phyloP scores from a whole-genome alignment of 2,797 vertebrate genomes.

The Hapalemur alaotrensis region DNA sequence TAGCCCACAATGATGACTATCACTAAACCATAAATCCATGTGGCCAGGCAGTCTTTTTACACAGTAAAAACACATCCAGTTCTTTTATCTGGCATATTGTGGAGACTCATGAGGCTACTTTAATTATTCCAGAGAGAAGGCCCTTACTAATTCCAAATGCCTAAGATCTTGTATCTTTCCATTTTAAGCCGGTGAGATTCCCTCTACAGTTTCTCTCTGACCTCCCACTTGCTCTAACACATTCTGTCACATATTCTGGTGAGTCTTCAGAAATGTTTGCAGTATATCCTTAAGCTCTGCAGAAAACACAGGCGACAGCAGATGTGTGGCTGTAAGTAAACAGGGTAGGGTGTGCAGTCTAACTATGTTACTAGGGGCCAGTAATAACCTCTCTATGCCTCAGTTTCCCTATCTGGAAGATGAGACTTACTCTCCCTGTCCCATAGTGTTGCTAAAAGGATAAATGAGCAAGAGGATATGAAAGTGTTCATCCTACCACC shows the following conservation, averaged over 20 bases:
- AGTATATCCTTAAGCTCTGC: not conserved
- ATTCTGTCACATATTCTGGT: not conserved
- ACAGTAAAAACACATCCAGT: not conserved
- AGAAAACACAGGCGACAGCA: not conserved
- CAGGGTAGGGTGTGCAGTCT: not conserved
- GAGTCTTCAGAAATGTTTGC: not conserved
- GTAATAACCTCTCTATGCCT: not conserved
- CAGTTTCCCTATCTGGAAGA: not conserved
- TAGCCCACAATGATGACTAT: not conserved
- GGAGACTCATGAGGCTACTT: not conserved
- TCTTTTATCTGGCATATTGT: not conserved
- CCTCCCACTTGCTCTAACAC: not conserved
- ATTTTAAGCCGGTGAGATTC: not conserved
- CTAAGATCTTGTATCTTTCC: not conserved
- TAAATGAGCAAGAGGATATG: not conserved
- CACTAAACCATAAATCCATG: not conserved
- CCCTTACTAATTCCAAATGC: not conserved
- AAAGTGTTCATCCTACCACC: not conserved
- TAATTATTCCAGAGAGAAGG: not conserved
- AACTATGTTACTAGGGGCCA: not conserved
- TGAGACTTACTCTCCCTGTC: not conserved
- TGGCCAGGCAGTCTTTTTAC: not conserved
- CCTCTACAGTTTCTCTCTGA: not conserved
- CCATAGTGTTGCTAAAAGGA: not conserved
- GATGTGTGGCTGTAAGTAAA: not conserved